Conservation (phyloP, 2,888 invertebrate genomes). For the Tetropium fuscum region DNA sequence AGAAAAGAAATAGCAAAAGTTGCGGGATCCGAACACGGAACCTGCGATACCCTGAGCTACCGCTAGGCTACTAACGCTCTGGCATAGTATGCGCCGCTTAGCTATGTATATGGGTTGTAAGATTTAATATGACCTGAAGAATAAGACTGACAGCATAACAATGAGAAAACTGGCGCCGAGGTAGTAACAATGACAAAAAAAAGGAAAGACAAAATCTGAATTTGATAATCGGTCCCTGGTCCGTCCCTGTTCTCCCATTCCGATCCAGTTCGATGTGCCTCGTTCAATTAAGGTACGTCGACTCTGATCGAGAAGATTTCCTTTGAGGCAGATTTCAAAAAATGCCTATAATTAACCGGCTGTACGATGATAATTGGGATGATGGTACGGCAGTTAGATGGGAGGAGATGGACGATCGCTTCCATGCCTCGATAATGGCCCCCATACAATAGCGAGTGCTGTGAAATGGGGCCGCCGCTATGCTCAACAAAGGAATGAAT, state of each 20-base stretch:
- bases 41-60: no score
- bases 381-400: constrained; percentile 2
- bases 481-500: constrained; percentile 17
- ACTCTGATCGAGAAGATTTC: constrained; percentile 29
- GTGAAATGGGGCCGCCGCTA: constrained; percentile 16
- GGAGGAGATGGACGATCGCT: constrained; percentile 14
- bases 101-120: no score
- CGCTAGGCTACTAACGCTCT: no score
- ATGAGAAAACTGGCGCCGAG: no score
- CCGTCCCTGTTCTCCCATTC: background rate
- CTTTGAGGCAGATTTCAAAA: constrained; percentile 32
- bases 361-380: constrained; percentile 25
- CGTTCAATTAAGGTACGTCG: constrained; percentile 35
- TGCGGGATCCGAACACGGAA: no score
- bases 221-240: no score
- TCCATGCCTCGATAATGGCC: constrained; percentile 17
- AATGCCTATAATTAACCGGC: constrained; percentile 28
- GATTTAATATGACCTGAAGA: no score
- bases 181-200: no score
- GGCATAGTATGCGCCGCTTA: no score
- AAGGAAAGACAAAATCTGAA: no score
- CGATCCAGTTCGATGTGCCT: background rate
- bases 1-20: no score
- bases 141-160: no score
- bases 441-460: constrained; percentile 20